Conservation (phyloP, 2,113 vertebrate genomes). For the Climacteris rufus region DNA sequence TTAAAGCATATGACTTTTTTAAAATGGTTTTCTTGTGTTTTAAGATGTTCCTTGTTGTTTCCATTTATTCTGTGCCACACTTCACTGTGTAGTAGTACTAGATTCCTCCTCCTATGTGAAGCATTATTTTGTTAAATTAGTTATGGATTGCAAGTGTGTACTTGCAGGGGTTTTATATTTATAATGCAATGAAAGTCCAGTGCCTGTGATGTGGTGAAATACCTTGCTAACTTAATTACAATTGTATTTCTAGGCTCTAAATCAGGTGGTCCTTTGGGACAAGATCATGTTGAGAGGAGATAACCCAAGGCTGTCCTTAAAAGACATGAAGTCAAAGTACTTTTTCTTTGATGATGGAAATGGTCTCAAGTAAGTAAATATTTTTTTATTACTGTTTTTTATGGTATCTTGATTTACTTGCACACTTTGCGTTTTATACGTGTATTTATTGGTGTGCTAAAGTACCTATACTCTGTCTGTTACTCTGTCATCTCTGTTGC, state of each 20-base stretch:
- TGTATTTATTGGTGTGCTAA: background rate
- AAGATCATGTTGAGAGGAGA: conserved; percentile 93
- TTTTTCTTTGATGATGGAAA: conserved; percentile 99
- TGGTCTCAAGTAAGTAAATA: conserved; percentile 87
- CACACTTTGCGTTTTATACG: background rate
- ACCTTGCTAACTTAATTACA: background rate
- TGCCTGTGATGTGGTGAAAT: background rate
- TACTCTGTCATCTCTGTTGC: background rate
- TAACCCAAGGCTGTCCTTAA: conserved; percentile 86
- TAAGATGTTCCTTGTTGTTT: background rate
- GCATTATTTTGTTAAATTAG: background rate
- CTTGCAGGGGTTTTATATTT: background rate
- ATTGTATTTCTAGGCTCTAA: conserved; percentile 80
- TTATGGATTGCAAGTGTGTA: background rate
- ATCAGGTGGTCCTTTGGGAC: conserved; percentile 98
- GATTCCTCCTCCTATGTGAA: background rate
- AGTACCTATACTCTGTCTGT: background rate
- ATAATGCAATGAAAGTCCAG: background rate
- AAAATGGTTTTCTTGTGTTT: background rate
- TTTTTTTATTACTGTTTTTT: background rate
- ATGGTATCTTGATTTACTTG: background rate
- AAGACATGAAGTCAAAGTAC: conserved; percentile 95
- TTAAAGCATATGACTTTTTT: background rate
- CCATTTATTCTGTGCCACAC: background rate
- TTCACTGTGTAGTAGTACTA: background rate